Evolutionary conservation across 2,888 invertebrate genomes (phyloP), one percentile per base, ranked within the genome.

Genomic region (Chloromyia formosa): DNA sequence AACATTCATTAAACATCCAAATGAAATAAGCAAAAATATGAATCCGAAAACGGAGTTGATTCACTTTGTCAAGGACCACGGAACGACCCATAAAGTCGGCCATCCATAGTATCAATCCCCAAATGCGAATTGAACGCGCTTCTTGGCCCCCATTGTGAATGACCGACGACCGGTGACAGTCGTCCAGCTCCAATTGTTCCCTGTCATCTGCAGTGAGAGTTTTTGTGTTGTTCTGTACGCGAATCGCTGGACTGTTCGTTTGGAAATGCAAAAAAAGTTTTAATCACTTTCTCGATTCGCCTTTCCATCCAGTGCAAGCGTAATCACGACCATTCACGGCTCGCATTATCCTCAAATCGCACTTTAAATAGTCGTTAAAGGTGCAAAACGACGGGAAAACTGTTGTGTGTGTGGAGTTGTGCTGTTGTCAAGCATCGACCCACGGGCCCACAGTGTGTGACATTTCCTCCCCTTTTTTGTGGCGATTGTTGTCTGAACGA

Each of bases 391-490:
- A 49, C 49, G 1, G 49, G 12, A 49, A 49, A 49, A 12, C 10
- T 49, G 12, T 3, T n/a, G 49, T 12, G 49, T 35, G 27, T 7
- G 27, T 35, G 27, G 27, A 35, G 27, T n/a, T 49, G 49, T 49
- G 14, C 49, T n/a, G n/a, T n/a, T n/a, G n/a, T n/a, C n/a, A n/a
- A n/a, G n/a, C n/a, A n/a, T n/a, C n/a, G n/a, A n/a, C n/a, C n/a
- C n/a, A 12, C 49, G 1, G 49, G 10, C 16, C 49, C 9, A 16
- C 22, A 20, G 27, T 35, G 27, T 35, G 27, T 73, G 73, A 73
- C 73, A 53, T 73, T 73, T 73, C 73, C 73, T 73, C 73, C 73
- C 73, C 73, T 73, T 73, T 73, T 73, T 73, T 35, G 27, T 35
- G 27, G 2, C 53, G 49, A 49, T 71, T 58, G 71, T 35, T 35